Percentiles rank a stretch among this genome's conserved stretches.
Conservation (phyloP, 2,888 invertebrate genomes). For the Dendrolimus houi region DNA sequence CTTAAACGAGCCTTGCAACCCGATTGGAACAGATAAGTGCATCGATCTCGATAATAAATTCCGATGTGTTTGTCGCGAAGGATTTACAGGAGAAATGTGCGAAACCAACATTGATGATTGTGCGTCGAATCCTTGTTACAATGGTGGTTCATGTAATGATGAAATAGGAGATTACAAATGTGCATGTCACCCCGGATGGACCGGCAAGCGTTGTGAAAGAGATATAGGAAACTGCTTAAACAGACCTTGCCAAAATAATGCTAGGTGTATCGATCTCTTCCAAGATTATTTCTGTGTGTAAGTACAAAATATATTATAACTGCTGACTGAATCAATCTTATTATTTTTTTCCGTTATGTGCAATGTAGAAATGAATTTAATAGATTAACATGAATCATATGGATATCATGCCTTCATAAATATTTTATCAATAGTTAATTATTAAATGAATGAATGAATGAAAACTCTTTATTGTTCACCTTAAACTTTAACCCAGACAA, state of each 20-base stretch:
- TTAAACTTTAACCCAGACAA: too few relatives aligned
- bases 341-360: neutral
- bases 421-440: neutral
- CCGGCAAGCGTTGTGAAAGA: conserved; percentile 88
- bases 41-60: conserved; percentile 92
- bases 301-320: conserved; percentile 45
- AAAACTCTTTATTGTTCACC: too few relatives aligned
- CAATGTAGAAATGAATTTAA: too few relatives aligned
- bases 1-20: conserved; percentile 91
- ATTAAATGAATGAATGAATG: neutral
- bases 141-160: conserved; percentile 92
- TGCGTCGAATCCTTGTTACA: conserved; percentile 88
- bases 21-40: conserved; percentile 92
- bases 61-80: conserved; percentile 91
- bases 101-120: conserved; percentile 94
- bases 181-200: conserved; percentile 90
- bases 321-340: neutral
- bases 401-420: too few relatives aligned
- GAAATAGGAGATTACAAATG: conserved; percentile 90
- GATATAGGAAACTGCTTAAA: conserved; percentile 93
- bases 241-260: conserved; percentile 94
- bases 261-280: conserved; percentile 93
- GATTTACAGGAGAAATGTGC: conserved; percentile 90
- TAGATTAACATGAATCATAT: too few relatives aligned
- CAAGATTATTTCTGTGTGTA: conserved; percentile 94